Evolutionary conservation across 2,113 vertebrate species (phyloP), one percentile per base, ranked within the genome.

Genomic region (Dasyornis broadbenti): DNA sequence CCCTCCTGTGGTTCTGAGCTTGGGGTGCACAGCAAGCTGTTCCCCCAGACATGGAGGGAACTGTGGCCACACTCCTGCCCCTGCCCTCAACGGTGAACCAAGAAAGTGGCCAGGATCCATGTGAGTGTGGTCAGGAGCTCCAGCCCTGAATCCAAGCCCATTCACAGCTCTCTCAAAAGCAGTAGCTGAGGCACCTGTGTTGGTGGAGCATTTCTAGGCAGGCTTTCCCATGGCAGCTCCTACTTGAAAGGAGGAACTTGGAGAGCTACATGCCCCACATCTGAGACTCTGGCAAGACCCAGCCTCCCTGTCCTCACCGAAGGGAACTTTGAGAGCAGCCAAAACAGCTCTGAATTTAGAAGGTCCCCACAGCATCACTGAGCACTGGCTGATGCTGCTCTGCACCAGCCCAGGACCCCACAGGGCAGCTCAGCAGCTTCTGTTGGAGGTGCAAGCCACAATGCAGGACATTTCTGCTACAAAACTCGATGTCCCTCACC

Each of bases 191-290:
- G 28, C 22, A 47, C 10, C 4, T 2, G 1, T 30, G 22, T 2
- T 56, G 54, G 19, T n/a, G n/a, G 10, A 63, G 35, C 2, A 2
- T 22, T 86, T 70, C 77, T 35, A 86, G 44, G 47, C 37, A 80
- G 50, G 56, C 5, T 75, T 77, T 52, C 24, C 65, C 15, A 52
- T 1, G 15, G 69, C 53, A 84, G 37, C 26, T 76, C 31, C 73
- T 60, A 16, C 31, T 12, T 85, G 17, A 26, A 79, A 84, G 10
- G 2, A 5, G 57, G 35, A 73, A 89, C 39, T 5, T 59, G 33
- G 52, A 84, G 40, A 79, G 23, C 53, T 69, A 40, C 28, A 30
- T 0, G 0, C 2, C 19, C 35, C 57, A 33, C 0, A 0, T 26
- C 54, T 45, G 63, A 50, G 63, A 69, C 7, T 61, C 10, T 0